phyloP scores from a whole-genome alignment of 2,797 vertebrate species.

The Smutsia gigantea region DNA sequence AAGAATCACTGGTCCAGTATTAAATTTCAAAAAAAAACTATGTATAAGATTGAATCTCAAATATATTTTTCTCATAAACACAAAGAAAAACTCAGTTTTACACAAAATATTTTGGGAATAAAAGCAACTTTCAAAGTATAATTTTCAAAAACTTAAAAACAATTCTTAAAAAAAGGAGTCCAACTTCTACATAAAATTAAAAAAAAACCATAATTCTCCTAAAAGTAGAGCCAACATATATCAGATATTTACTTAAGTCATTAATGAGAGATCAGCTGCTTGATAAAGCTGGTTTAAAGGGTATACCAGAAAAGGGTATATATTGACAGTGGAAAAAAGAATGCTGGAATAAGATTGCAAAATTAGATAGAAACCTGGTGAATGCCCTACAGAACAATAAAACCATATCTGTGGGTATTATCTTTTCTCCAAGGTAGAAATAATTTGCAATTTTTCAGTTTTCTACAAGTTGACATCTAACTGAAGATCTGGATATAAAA shows the following conservation, averaged over 20 bases:
- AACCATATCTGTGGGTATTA: neutral
- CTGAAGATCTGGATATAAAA: neutral
- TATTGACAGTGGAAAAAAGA: neutral
- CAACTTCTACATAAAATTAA: neutral
- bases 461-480: neutral
- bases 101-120: neutral
- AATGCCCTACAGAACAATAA: neutral
- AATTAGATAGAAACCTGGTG: neutral
- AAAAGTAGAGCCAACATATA: neutral
- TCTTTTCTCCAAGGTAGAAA: neutral
- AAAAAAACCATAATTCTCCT: neutral
- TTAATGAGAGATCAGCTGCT: neutral
- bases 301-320: neutral
- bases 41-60: neutral
- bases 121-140: neutral
- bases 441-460: neutral
- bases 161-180: neutral
- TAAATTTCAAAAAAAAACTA: neutral
- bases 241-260: neutral
- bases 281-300: neutral
- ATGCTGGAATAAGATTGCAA: neutral
- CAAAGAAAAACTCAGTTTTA: neutral
- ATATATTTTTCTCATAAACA: slow-evolving; percentile 23
- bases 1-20: neutral
- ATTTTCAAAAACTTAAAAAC: neutral